These are phyloP conservation scores for Drosophila mimetica DNA, from an alignment of 2,888 invertebrate species.

Conservation along the genomic window DNA sequence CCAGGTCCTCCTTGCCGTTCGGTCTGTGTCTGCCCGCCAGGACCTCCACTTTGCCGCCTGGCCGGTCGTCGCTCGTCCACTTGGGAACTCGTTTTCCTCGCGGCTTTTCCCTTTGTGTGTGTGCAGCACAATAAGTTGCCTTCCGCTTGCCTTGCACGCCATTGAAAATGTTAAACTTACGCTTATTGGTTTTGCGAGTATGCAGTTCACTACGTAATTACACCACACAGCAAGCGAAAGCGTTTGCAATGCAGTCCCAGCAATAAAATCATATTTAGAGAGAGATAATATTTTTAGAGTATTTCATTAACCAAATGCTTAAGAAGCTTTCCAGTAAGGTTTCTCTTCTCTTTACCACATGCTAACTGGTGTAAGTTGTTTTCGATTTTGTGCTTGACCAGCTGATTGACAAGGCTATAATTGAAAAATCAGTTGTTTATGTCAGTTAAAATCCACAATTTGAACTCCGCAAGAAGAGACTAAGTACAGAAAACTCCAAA, in stretches of 20 bases:
- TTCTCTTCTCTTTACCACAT: too few species aligned
- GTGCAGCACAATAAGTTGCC: conserved; percentile 34
- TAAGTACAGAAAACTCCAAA: conserved; percentile 11
- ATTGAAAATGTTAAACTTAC: conserved; percentile 54
- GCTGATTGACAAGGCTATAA: conserved; percentile 49
- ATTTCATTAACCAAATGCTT: background rate
- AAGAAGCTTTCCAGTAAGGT: too few species aligned
- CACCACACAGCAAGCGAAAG: conserved; percentile 23
- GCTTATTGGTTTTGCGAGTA: conserved; percentile 57
- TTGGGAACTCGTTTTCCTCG: conserved; percentile 26
- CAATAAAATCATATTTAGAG: background rate
- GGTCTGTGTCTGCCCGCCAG: conserved; percentile 10
- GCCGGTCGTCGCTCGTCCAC: background rate
- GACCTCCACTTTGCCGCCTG: conserved; percentile 7
- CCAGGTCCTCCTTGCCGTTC: conserved; percentile 15
- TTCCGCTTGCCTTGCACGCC: conserved; percentile 36
- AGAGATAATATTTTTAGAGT: background rate
- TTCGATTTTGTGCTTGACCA: background rate
- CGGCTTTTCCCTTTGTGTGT: conserved; percentile 17
- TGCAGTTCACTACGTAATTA: conserved; percentile 53
- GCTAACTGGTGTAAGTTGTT: background rate
- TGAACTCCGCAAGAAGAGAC: conserved; percentile 2
- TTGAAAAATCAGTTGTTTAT: conserved; percentile 36
- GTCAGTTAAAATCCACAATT: conserved; percentile 17
- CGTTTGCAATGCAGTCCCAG: background rate